These are phyloP conservation scores for Selenia dentaria DNA, from an alignment of 2,888 invertebrate species.

Conservation along the genomic window DNA sequence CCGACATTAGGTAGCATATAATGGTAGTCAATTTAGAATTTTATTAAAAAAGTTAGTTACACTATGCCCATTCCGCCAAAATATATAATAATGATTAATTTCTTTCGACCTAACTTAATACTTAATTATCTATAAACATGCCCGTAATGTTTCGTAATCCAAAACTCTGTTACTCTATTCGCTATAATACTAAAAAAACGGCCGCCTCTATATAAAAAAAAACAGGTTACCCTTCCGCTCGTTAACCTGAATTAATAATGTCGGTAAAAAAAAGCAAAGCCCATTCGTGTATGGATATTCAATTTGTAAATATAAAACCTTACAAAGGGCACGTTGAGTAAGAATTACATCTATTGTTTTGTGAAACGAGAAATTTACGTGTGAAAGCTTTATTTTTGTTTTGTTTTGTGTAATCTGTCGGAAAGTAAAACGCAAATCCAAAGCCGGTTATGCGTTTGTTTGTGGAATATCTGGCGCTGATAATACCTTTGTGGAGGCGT, in stretches of 20 bases:
- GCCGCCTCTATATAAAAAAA: no score
- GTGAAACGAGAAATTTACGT: conserved; percentile 27
- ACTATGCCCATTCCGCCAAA: no score
- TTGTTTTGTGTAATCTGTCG: conserved; percentile 32
- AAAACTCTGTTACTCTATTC: no score
- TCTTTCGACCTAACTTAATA: no score
- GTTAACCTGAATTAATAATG: conserved; percentile 63
- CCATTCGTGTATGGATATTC: conserved; percentile 29
- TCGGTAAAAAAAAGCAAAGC: conserved; percentile 27
- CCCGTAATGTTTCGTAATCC: no score
- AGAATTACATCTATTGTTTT: conserved; percentile 34
- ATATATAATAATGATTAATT: no score
- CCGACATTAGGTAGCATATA: no score
- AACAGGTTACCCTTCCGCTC: conserved; percentile 44
- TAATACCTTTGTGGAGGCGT: conserved; percentile 9
- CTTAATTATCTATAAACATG: no score
- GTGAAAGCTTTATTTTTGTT: conserved; percentile 31
- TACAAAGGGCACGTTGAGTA: conserved; percentile 28
- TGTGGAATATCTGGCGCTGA: conserved; percentile 15
- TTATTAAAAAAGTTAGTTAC: no score
- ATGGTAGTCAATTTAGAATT: no score
- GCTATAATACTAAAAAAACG: no score
- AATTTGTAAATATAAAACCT: conserved; percentile 37
- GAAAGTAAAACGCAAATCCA: conserved; percentile 32
- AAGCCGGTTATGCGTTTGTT: conserved; percentile 31